Base-by-base conservation (phyloP, 1,140 invertebrate species). In the Ips typographus region DNA sequence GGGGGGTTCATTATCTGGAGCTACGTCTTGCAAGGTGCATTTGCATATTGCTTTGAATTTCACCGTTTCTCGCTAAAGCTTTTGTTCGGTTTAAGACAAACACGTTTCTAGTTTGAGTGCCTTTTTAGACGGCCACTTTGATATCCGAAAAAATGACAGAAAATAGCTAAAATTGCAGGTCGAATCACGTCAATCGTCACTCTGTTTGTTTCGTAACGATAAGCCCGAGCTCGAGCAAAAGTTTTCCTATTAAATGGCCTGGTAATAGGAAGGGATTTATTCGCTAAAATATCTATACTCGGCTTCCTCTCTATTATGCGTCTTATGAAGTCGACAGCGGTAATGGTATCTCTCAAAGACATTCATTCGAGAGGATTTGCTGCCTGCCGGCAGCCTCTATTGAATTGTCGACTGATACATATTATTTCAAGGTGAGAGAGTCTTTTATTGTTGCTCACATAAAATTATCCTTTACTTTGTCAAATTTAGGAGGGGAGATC, bases 331-430 rank as follows among this genome's bases (percentile, higher is more conserved):
- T 63, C 57, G 57, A 40, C 59, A 37, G 39, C 41, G 37, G 56
- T 37, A 59, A 67, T 59, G 41, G 55, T 67, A 67, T 67, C 65
- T 67, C 65, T 59, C 56, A 36, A 67, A 67, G 65, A 67, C 65
- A 67, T 59, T 67, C 56, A 67, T 67, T 67, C 65, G 53, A 56
- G 60, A 56, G 65, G 65, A 67, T 67, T 67, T 67, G 65, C 65
- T 55, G 7, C 51, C 58, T 60, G 52, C 39, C 36, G 42, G 38
- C 22, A 22, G 56, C 39, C 37, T 59, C 65, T 59, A 67, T 67
- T 67, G 65, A 67, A 51, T 67, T 67, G 56, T 49, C 65, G 51
- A 7, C 52, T 67, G 40, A 67, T 67, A 67, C 56, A 67, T 59
- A 67, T 67, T 60, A 67, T 67, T 67, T 67, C 56, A 67, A 60